Evolutionary conservation across 2,888 invertebrate species (phyloP), one percentile per base, ranked within the genome.

Genomic region (Taphrorychus bicolor): DNA sequence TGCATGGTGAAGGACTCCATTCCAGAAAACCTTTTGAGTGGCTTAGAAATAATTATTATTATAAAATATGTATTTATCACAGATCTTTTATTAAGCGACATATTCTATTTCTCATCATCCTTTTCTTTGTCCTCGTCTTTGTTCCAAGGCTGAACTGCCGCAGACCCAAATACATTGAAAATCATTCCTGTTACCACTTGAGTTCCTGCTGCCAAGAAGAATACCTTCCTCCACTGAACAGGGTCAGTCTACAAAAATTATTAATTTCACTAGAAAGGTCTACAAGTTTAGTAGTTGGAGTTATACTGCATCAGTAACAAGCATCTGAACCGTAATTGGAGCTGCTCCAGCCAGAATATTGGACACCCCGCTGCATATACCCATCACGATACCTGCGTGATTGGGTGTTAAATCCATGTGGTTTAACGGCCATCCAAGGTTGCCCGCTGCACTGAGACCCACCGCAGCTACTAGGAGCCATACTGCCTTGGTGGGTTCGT

Each of bases 371-470:
- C 93, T 94, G 2, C 92, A 92, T 73, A 93, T 87, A 7, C 93
- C 93, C 91, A 94, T 92, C 72, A 94, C 81, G 0, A 90, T 89
- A 24, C 93, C 93, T 2, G 93, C 91, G 78, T 89, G 91, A 19
- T 66, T 66, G 0, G 93, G 93, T 3, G 93, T 90, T 57, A 94
- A 82, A 82, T 94, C 94, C 70, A 94, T 90, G 77, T 93, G 92
- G 71, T 92, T 93, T 16, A 88, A 85, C 84, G 88, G 86, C 77
- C 88, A 91, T 2, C 93, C 93, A 19, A 11, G 21, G 72, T 89
- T 91, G 56, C 88, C 87, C 1, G 89, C 88, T 0, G 91, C 88
- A 73, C 92, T 91, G 2, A 90, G 84, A 0, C 91, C 89, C 0
- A 93, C 90, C 0, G 92, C 89, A 19, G 90, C 73, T 0, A 90